phyloP scores from a whole-genome alignment of 2,888 invertebrate species.

The Sarcophaga subvicina region DNA sequence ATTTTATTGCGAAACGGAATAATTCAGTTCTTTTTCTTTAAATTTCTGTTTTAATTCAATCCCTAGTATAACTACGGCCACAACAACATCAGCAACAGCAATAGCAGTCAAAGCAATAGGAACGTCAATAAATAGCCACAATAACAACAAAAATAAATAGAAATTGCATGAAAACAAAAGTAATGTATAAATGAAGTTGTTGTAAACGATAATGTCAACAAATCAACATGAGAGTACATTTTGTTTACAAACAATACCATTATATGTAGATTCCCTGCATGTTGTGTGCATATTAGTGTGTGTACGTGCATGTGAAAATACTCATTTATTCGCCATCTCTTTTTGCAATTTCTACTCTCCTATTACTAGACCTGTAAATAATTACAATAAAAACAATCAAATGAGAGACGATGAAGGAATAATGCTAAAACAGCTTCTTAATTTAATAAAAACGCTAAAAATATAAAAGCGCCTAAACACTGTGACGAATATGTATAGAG shows the following conservation, averaged over 20 bases:
- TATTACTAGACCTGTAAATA: conserved; percentile 24
- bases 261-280: not conserved
- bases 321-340: conserved; percentile 27
- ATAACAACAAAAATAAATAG: conserved; percentile 1
- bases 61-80: not conserved
- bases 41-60: conserved; percentile 58
- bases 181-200: conserved; percentile 58
- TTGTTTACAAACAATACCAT: conserved; percentile 66
- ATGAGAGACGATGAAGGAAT: not conserved
- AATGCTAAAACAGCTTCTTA: not conserved
- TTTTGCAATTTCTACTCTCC: conserved; percentile 12
- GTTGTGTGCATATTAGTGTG: not conserved
- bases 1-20: conserved; percentile 56
- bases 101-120: not conserved
- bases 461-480: not conserved
- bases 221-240: conserved; percentile 56
- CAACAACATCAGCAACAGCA: conserved; percentile 1
- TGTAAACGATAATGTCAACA: conserved; percentile 68
- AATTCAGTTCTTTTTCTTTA: conserved; percentile 29
- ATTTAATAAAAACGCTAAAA: conserved; percentile 1
- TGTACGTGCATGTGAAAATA: conserved; percentile 3
- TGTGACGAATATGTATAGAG: not conserved
- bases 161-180: not conserved
- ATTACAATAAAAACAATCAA: conserved; percentile 32
- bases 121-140: not conserved